These are phyloP conservation scores for Hemaris fuciformis DNA, from an alignment of 2,888 invertebrate species.

Conservation along the genomic window DNA sequence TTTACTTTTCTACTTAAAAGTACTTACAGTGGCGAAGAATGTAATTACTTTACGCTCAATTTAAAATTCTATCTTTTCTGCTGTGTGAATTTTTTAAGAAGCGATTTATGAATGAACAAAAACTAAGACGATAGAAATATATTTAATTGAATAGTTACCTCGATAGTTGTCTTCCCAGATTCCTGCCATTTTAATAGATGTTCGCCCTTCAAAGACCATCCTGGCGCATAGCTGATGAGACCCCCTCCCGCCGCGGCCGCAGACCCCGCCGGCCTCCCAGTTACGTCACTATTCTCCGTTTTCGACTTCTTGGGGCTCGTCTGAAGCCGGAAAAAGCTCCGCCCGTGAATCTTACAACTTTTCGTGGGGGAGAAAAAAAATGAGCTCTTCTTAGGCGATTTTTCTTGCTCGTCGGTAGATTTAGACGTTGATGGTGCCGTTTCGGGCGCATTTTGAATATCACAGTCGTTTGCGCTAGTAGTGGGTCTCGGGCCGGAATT, in stretches of 20 bases:
- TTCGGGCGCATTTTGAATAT: slow-evolving; percentile 50
- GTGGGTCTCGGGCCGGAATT: slow-evolving; percentile 66
- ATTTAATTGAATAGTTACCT: slow-evolving; percentile 56
- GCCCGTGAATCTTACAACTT: slow-evolving; percentile 76
- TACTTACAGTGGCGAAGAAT: slow-evolving; percentile 17
- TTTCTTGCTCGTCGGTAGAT: slow-evolving; percentile 68
- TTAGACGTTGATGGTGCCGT: slow-evolving; percentile 56
- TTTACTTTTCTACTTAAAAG: slow-evolving; percentile 25
- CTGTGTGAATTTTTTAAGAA: background rate
- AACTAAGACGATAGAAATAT: background rate
- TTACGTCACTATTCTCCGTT: slow-evolving; percentile 51
- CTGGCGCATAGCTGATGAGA: slow-evolving; percentile 83
- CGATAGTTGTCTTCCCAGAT: slow-evolving; percentile 81
- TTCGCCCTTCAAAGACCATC: slow-evolving; percentile 83
- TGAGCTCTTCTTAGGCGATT: slow-evolving; percentile 76
- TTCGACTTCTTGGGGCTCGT: slow-evolving; percentile 78
- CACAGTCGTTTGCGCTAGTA: slow-evolving; percentile 40
- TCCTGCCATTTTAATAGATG: slow-evolving; percentile 84
- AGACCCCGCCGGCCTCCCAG: slow-evolving; percentile 38
- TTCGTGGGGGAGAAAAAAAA: slow-evolving; percentile 79
- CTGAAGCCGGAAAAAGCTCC: slow-evolving; percentile 77
- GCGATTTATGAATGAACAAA: background rate
- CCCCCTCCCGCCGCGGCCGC: slow-evolving; percentile 57
- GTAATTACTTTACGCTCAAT: slow-evolving; percentile 13
- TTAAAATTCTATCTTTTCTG: background rate